phyloP scores from a whole-genome alignment of 1,140 invertebrate genomes.

The Dryas iulia region DNA sequence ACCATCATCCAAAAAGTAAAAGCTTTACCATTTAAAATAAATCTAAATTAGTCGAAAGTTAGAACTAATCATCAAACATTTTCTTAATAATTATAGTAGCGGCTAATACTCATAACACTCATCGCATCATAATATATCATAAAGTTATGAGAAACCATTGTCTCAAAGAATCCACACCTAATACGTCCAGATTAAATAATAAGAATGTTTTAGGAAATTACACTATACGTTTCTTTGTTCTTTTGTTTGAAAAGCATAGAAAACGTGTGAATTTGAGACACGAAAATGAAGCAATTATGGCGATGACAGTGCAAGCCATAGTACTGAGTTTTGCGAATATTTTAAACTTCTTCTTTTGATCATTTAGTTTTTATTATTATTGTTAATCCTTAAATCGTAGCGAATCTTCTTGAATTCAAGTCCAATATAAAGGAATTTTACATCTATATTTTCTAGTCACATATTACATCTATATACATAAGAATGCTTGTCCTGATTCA shows the following conservation, averaged over 20 bases:
- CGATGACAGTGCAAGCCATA: not conserved
- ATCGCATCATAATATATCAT: slow-evolving; percentile 4
- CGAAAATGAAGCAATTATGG: slow-evolving; percentile 14
- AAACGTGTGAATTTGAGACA: slow-evolving; percentile 36
- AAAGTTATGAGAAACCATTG: slow-evolving; percentile 26
- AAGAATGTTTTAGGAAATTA: slow-evolving; percentile 38
- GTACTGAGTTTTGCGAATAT: not conserved
- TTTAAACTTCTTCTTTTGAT: not conserved
- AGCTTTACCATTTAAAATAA: not conserved
- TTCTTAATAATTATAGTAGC: not conserved
- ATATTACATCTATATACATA: too few species aligned
- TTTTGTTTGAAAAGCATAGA: slow-evolving; percentile 35
- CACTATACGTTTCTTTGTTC: slow-evolving; percentile 25
- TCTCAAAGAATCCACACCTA: slow-evolving; percentile 9
- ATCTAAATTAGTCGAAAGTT: not conserved
- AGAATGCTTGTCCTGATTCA: too few species aligned
- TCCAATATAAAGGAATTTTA: too few species aligned
- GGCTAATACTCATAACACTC: not conserved
- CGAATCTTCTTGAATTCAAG: too few species aligned
- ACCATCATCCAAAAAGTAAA: not conserved
- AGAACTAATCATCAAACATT: not conserved
- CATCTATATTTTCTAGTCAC: too few species aligned
- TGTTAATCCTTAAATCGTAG: too few species aligned
- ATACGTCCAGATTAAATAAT: slow-evolving; percentile 32
- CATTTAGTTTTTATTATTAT: not conserved